Percentiles rank a stretch among this genome's conserved stretches.
These are phyloP conservation scores for Ophiothrix spiculata DNA, from an alignment of 35 echinoderm and acorn worm species.

Conservation along the genomic window DNA sequence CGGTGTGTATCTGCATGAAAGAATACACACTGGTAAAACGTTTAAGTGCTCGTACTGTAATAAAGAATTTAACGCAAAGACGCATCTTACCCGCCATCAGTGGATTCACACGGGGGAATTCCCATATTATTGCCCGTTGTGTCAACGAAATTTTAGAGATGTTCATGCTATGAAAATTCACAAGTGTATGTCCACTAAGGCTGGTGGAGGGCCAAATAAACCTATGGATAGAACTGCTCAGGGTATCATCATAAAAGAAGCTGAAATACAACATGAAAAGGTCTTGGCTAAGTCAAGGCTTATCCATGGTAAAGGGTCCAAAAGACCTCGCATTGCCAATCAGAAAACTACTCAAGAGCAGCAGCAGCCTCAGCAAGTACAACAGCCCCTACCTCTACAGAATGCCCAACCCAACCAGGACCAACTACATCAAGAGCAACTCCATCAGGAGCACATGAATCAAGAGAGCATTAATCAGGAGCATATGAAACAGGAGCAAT, in stretches of 20 bases:
- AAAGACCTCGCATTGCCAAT: not conserved
- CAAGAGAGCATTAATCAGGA: not conserved
- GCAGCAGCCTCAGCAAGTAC: not conserved
- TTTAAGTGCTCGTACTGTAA: constrained; percentile 2
- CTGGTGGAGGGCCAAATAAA: not conserved
- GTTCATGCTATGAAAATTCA: not conserved
- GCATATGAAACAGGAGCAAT: not conserved
- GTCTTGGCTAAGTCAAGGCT: not conserved
- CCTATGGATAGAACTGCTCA: not conserved
- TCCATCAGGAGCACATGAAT: not conserved
- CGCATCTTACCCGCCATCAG: not conserved
- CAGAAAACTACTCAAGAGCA: not conserved
- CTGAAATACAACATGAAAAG: not conserved
- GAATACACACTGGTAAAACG: not conserved
- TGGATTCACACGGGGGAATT: not conserved
- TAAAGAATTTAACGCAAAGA: constrained; percentile 11
- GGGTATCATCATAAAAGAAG: not conserved
- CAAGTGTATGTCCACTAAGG: not conserved
- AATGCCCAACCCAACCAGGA: not conserved
- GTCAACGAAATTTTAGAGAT: not conserved
- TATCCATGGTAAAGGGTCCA: not conserved
- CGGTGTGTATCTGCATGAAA: constrained; percentile 6
- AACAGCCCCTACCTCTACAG: not conserved
- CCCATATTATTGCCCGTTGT: not conserved
- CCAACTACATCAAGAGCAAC: not conserved